A percentile compares a stretch with the other conserved stretches of the same genome.
Conservation (phyloP, 2,888 invertebrate genomes). For the Temnothorax ravouxi region DNA sequence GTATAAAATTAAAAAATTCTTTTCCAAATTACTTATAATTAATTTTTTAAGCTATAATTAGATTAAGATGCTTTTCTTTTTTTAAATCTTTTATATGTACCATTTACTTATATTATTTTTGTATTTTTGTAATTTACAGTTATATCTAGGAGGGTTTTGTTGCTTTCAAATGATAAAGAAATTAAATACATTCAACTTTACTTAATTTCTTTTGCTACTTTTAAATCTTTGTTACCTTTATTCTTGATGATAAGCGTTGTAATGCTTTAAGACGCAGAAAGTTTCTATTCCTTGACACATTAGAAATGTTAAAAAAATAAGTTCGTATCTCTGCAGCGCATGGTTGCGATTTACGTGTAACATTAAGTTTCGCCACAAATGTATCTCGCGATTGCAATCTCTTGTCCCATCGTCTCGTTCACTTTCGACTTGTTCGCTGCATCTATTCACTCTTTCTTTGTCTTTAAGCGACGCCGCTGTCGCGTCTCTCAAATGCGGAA, state of each 20-base stretch:
- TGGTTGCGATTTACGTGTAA: background rate
- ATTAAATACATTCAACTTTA: constrained; percentile 74
- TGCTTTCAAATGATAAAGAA: constrained; percentile 7
- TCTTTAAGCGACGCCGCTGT: constrained; percentile 45
- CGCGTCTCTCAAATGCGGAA: constrained; percentile 27
- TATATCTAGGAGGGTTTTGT: background rate
- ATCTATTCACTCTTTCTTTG: constrained; percentile 35
- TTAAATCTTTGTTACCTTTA: constrained; percentile 16
- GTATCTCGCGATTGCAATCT: constrained; percentile 8
- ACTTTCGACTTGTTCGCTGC: constrained; percentile 1
- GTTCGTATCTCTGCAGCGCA: background rate
- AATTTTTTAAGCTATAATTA: background rate
- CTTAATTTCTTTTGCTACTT: constrained; percentile 48
- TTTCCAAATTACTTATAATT: background rate
- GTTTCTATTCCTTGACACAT: background rate
- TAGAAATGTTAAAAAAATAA: background rate
- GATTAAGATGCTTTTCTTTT: background rate
- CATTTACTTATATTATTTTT: background rate
- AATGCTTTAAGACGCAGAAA: background rate
- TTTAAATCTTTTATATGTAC: background rate
- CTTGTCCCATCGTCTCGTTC: background rate
- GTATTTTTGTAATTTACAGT: background rate
- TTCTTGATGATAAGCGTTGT: constrained; percentile 1
- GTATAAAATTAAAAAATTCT: background rate
- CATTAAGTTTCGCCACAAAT: background rate